A percentile compares a stretch with the other conserved stretches of the same genome.
These are phyloP conservation scores for Hoplostethus atlanticus DNA, from an alignment of 2,797 vertebrate species.

Conservation along the genomic window DNA sequence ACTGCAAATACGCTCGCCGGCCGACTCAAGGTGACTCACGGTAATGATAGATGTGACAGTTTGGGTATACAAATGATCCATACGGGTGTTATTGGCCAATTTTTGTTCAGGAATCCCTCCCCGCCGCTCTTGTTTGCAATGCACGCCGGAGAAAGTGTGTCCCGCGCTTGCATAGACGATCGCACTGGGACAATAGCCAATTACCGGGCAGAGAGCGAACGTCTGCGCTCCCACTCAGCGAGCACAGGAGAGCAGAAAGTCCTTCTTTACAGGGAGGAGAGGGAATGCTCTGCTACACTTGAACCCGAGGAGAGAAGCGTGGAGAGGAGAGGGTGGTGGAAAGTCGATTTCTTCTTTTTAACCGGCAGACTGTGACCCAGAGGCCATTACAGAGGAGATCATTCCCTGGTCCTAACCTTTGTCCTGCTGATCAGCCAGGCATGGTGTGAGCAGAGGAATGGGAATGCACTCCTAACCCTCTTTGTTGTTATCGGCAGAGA, in stretches of 20 bases:
- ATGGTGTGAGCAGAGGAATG: conserved; percentile 7
- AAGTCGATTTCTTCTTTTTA: not conserved
- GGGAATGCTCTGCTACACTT: conserved; percentile 31
- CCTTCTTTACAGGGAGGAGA: conserved; percentile 20
- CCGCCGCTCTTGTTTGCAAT: conserved; percentile 23
- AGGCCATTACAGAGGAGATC: conserved; percentile 19
- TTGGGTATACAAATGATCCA: conserved; percentile 36
- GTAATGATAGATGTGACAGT: conserved; percentile 44
- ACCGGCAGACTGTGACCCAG: not conserved
- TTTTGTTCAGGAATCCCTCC: conserved; percentile 41
- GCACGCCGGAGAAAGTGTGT: conserved; percentile 32
- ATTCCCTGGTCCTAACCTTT: conserved; percentile 37
- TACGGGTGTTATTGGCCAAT: conserved; percentile 44
- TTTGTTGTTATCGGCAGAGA: conserved; percentile 18
- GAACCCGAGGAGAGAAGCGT: not conserved
- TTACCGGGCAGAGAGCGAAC: conserved; percentile 52
- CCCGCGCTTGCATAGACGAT: conserved; percentile 47
- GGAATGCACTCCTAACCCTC: conserved; percentile 2
- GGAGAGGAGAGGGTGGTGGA: not conserved
- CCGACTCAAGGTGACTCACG: conserved; percentile 10
- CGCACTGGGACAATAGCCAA: conserved; percentile 51
- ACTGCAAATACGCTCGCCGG: conserved; percentile 37
- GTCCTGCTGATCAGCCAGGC: conserved; percentile 30
- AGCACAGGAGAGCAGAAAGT: conserved; percentile 23
- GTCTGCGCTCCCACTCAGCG: conserved; percentile 30